Conservation (phyloP, 64 coral and sea anemone genomes). For the Pocillopora verrucosa region DNA sequence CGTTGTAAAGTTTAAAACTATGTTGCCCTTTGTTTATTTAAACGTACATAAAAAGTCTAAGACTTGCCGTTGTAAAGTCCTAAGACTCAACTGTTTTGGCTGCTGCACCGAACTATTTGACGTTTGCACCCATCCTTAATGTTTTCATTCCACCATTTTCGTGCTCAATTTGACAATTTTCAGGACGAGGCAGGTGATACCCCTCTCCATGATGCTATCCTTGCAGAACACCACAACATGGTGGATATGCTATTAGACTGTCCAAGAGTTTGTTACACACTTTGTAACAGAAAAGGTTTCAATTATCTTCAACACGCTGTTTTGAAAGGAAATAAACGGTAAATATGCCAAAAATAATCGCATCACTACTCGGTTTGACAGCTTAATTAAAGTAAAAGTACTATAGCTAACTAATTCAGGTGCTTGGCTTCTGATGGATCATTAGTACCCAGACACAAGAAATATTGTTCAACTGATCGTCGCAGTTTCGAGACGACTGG, state of each 20-base stretch:
- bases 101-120: no score
- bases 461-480: no score
- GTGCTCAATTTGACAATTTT: neutral
- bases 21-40: neutral
- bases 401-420: no score
- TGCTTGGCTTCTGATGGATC: no score
- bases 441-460: no score
- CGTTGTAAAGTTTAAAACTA: no score
- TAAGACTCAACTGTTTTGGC: no score
- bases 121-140: no score
- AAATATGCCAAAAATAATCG: neutral
- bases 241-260: conserved; percentile 32
- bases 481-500: no score
- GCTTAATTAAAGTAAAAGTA: neutral
- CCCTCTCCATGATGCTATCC: conserved; percentile 54
- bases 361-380: neutral
- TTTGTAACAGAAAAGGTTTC: conserved; percentile 44
- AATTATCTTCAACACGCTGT: conserved; percentile 46
- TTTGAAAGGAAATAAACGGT: conserved; percentile 54
- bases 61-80: no score
- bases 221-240: conserved; percentile 6
- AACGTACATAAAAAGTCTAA: neutral
- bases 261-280: neutral
- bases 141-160: no score
- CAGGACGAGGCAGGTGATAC: conserved; percentile 50